Base-by-base conservation (phyloP, 1,140 invertebrate species). In the Formica exsecta region DNA sequence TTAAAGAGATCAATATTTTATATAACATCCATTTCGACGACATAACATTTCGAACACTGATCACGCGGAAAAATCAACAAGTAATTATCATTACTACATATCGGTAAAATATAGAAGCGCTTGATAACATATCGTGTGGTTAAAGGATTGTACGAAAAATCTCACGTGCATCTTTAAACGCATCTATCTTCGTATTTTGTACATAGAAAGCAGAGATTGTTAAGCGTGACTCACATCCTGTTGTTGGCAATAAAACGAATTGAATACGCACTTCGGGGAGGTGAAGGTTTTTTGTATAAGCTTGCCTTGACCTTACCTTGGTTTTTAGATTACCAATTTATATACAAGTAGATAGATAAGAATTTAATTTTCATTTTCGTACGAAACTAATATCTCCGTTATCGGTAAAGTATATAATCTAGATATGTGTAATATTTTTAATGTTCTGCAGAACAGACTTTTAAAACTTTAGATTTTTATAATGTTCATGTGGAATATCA, bases 181-280 rank as follows among this genome's bases (percentile, higher is more conserved):
- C 74, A 90, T 92, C 91, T 89, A 85, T 88, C 91, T 91, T 92
- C 91, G 83, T 93, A 91, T 90, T 90, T 88, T 94, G 93, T 94
- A 94, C 85, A 94, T 94, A 92, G 86, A 87, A 86, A 90, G 81
- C 86, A 88, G 71, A 88, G 70, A 91, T 92, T 92, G 92, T 92
- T 91, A 94, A 93, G 92, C 91, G 93, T 93, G 92, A 92, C 88
- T 92, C 90, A 93, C 88, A 83, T 92, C 80, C 91, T 94, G 91
- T 94, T 94, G 92, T 94, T 94, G 92, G 91, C 87, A 95, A 95
- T 94, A 94, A 95, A 94, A 91, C 73, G 22, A 74, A 83, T 59
- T 92, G 81, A 94, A 90, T 89, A 86, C 89, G 89, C 91, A 93
- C 91, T 74, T 92, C 79, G 90, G 92, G 86, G 79, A 92, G 92